These are phyloP conservation scores for Cyprinus carpio DNA, from an alignment of 2,113 vertebrate species.

Conservation along the genomic window DNA sequence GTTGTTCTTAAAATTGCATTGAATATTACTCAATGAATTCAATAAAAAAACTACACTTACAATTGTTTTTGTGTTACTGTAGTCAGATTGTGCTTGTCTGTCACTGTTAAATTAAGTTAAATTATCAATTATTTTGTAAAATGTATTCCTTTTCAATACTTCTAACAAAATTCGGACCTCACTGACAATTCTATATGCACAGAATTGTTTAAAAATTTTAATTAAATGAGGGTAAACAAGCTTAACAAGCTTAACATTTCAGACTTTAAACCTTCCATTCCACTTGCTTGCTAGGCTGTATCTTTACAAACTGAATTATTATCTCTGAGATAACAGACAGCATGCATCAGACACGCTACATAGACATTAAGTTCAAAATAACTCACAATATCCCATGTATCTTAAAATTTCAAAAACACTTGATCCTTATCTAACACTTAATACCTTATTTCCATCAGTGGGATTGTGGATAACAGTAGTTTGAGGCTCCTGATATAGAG, in stretches of 20 bases:
- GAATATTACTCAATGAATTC: too few relatives aligned
- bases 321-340: not conserved
- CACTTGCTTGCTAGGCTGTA: not conserved
- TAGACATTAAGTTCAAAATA: not conserved
- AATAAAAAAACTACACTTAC: too few relatives aligned
- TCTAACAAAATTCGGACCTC: too few relatives aligned
- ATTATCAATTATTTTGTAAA: too few relatives aligned
- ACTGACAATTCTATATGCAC: too few relatives aligned
- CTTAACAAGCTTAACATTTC: too few relatives aligned
- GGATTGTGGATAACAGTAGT: constrained; percentile 99
- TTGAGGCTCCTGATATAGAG: constrained; percentile 95
- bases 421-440: constrained; percentile 56
- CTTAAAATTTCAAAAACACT: not conserved
- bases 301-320: not conserved
- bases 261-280: not conserved
- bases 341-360: not conserved
- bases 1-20: not conserved
- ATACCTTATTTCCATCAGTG: constrained; percentile 98
- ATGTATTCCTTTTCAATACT: too few relatives aligned
- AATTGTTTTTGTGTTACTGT: too few relatives aligned
- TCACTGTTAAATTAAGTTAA: too few relatives aligned
- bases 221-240: too few relatives aligned
- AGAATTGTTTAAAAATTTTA: too few relatives aligned
- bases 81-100: too few relatives aligned
- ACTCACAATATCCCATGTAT: not conserved